Conservation (phyloP, 1,140 invertebrate species). For the Coenobita brevimanus region DNA sequence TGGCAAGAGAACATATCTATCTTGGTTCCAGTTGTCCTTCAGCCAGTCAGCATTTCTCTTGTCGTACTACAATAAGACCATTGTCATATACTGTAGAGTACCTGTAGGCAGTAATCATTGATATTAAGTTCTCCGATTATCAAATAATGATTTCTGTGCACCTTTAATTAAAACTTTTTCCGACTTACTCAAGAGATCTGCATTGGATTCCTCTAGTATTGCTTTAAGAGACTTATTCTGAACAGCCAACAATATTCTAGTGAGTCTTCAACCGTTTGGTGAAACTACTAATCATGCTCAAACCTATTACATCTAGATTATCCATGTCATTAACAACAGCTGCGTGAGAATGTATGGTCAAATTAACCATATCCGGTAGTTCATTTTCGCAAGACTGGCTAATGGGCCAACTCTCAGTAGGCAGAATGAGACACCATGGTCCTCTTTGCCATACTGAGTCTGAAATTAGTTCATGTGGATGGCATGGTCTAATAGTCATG, state of each 20-base stretch:
- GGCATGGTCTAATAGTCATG: background rate
- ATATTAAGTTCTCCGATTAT: background rate
- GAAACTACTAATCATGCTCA: background rate
- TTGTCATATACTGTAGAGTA: background rate
- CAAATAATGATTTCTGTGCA: background rate
- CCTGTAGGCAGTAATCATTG: background rate
- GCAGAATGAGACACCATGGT: background rate
- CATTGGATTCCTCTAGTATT: background rate
- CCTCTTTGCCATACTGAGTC: constrained; percentile 25
- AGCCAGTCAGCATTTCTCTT: background rate
- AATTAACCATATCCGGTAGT: background rate
- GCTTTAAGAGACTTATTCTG: background rate
- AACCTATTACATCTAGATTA: background rate
- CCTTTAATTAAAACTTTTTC: background rate
- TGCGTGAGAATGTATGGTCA: background rate
- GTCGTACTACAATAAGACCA: constrained; percentile 6
- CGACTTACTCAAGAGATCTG: background rate
- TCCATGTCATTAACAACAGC: too few species aligned
- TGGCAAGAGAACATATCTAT: background rate
- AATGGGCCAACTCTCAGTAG: constrained; percentile 19
- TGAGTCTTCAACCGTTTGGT: background rate
- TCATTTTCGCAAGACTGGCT: background rate
- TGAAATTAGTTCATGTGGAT: background rate
- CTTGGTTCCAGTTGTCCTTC: constrained; percentile 36
- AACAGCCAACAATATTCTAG: background rate